Conservation (phyloP, 1,140 invertebrate genomes). For the Onthophagus taurus region DNA sequence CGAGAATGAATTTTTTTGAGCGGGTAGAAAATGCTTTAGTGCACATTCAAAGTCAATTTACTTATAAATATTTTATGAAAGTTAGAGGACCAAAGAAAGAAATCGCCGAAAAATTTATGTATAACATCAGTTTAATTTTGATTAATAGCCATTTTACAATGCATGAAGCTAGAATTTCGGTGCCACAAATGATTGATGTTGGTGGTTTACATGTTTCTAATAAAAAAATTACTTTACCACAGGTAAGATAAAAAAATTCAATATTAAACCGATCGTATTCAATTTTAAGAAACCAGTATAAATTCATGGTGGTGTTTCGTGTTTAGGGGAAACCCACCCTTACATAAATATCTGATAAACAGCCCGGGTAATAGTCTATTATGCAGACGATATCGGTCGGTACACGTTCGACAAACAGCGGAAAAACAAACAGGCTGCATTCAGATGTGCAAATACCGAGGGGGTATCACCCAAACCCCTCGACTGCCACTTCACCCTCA, state of each 20-base stretch:
- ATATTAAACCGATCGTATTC: not conserved
- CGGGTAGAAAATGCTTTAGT: constrained; percentile 33
- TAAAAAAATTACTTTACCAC: constrained; percentile 44
- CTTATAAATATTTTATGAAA: constrained; percentile 13
- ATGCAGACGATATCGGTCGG: no score
- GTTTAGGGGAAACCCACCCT: no score
- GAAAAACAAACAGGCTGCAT: no score
- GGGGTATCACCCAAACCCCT: no score
- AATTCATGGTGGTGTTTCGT: no score
- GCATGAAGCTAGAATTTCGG: constrained; percentile 39
- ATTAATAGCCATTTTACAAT: constrained; percentile 48
- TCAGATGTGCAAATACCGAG: no score
- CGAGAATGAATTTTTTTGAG: constrained; percentile 42
- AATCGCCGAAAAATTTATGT: constrained; percentile 19
- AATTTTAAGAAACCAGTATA: no score
- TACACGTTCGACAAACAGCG: no score
- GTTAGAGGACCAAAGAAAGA: not conserved
- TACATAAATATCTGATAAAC: no score
- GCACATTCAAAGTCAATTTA: constrained; percentile 5
- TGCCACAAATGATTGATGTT: constrained; percentile 45
- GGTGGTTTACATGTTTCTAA: constrained; percentile 44
- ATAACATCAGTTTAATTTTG: constrained; percentile 43
- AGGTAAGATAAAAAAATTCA: constrained; percentile 41
- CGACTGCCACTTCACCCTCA: no score
- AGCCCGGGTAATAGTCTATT: no score